Percentiles rank a stretch among this genome's conserved stretches.
Evolutionary conservation across 2,113 vertebrate species (phyloP).

Genomic region (Tautogolabrus adspersus): DNA sequence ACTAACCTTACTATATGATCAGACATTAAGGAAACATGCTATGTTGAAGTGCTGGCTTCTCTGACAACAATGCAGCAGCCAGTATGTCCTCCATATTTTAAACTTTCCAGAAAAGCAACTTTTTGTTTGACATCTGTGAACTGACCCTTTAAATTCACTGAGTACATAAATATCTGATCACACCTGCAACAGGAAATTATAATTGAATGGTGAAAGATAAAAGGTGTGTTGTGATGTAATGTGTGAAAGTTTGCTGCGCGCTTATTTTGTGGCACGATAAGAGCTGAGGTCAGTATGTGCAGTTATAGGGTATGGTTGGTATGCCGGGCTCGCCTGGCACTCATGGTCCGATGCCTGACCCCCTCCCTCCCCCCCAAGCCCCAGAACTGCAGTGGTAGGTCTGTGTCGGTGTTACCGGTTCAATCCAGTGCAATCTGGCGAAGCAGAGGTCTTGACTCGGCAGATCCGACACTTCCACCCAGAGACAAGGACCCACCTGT

Average conservation of each 20-base stretch:
- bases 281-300: conserved; percentile 53
- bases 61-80: no score
- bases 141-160: no score
- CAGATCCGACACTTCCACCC: conserved; percentile 73
- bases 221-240: not conserved
- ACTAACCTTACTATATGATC: no score
- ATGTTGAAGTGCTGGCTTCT: no score
- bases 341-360: conserved; percentile 36
- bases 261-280: conserved; percentile 1
- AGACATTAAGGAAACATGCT: no score
- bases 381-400: conserved; percentile 27
- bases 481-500: conserved; percentile 80
- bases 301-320: conserved; percentile 51
- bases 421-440: conserved; percentile 64
- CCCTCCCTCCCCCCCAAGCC: not conserved
- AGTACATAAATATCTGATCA: not conserved
- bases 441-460: conserved; percentile 67
- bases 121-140: no score
- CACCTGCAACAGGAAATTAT: not conserved
- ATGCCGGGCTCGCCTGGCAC: conserved; percentile 46
- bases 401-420: conserved; percentile 47
- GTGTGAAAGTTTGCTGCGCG: not conserved
- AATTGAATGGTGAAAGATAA: no score
- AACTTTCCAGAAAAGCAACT: no score
- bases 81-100: no score